A percentile compares a stretch with the other conserved stretches of the same genome.
Conservation (phyloP, 2,888 invertebrate species). For the Xestia c-nigrum region DNA sequence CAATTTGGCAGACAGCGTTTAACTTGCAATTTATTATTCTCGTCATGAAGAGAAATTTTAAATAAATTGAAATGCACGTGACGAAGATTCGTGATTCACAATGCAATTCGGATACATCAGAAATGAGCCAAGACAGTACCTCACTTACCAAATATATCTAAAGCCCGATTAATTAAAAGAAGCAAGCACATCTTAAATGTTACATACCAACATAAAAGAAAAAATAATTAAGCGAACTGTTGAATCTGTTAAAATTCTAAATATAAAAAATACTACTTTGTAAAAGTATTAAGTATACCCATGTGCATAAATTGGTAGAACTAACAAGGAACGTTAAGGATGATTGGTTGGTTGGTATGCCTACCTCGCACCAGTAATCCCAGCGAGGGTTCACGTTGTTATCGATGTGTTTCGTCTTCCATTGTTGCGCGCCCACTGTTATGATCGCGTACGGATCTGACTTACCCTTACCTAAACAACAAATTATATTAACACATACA, state of each 20-base stretch:
- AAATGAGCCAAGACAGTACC: constrained; percentile 72
- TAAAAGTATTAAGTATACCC: constrained; percentile 52
- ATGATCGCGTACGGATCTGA: constrained; percentile 99
- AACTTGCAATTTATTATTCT: constrained; percentile 55
- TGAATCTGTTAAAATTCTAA: constrained; percentile 53
- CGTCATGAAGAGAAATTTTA: constrained; percentile 54
- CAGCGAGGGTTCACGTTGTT: constrained; percentile 98
- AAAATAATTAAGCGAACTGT: constrained; percentile 60
- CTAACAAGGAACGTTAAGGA: constrained; percentile 9
- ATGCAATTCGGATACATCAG: constrained; percentile 61
- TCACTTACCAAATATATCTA: constrained; percentile 65
- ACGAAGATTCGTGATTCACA: constrained; percentile 25
- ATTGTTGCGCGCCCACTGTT: constrained; percentile 97
- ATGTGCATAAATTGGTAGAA: constrained; percentile 54
- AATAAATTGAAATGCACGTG: constrained; percentile 32
- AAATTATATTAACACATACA: neutral
- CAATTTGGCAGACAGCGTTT: constrained; percentile 40
- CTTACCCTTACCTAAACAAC: constrained; percentile 95
- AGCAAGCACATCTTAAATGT: constrained; percentile 66
- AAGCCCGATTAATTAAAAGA: constrained; percentile 62
- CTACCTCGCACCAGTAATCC: constrained; percentile 99
- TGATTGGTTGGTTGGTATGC: constrained; percentile 44
- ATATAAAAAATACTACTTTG: constrained; percentile 44
- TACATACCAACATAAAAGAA: constrained; percentile 56
- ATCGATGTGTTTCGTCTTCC: constrained; percentile 98